Conservation (phyloP, 2,113 vertebrate species). For the Malurus elegans region DNA sequence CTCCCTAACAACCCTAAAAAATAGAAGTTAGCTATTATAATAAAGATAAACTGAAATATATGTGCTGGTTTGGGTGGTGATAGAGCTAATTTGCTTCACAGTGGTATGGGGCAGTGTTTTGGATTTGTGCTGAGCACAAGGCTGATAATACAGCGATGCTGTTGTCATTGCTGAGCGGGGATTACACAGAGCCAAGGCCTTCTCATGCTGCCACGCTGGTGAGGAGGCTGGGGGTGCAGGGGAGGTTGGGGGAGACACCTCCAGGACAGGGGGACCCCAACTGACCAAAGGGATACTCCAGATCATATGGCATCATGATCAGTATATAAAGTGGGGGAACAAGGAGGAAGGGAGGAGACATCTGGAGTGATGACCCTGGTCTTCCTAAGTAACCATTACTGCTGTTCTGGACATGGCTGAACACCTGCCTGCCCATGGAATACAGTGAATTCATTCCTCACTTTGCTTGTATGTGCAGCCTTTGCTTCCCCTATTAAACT, state of each 20-base stretch:
- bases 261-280: not conserved
- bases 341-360: not conserved
- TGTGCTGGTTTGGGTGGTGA: not conserved
- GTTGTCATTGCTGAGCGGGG: not conserved
- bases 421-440: not conserved
- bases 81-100: not conserved
- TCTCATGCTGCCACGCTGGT: fast-evolving
- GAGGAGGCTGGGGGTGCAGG: not conserved
- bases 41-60: not conserved
- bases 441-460: not conserved
- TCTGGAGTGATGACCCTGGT: not conserved
- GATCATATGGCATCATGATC: not conserved
- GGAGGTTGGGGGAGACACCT: not conserved
- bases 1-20: not conserved
- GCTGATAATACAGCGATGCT: not conserved
- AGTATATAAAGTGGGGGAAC: not conserved
- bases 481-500: not conserved
- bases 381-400: not conserved
- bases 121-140: not conserved
- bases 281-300: not conserved
- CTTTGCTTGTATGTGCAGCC: not conserved
- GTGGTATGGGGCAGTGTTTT: not conserved
- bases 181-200: not conserved
- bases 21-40: not conserved
- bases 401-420: not conserved